Conservation (phyloP, 2,797 vertebrate genomes). For the Knipowitschia caucasica region DNA sequence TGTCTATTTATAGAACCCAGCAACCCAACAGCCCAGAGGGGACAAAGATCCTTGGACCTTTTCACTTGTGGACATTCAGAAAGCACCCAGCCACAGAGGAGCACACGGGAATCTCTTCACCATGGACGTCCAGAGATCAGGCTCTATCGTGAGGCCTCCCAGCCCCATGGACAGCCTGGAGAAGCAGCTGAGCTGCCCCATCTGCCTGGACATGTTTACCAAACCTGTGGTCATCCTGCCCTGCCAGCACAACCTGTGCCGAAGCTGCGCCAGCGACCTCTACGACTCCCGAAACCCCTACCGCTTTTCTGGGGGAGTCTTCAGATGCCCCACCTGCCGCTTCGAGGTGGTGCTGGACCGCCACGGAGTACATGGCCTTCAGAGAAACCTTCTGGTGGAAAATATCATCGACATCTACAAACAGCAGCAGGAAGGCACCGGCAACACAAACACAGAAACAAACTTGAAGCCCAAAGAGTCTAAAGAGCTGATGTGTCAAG, state of each 20-base stretch:
- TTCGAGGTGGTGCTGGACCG: conserved; percentile 96
- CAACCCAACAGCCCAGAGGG: background rate
- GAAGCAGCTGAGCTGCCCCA: conserved; percentile 83
- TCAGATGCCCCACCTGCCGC: conserved; percentile 93
- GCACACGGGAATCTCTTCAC: conserved; percentile 10
- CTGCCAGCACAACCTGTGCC: conserved; percentile 82
- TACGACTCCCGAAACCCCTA: conserved; percentile 82
- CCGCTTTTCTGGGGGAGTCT: conserved; percentile 87
- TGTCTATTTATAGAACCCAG: conserved; percentile 4
- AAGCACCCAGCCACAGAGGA: conserved; percentile 1
- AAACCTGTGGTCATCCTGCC: conserved; percentile 83
- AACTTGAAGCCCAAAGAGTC: conserved; percentile 81
- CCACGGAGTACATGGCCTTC: conserved; percentile 92
- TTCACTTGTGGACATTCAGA: conserved; percentile 11
- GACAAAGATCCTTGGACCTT: conserved; percentile 10
- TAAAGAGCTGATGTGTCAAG: conserved; percentile 88
- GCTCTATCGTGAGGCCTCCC: conserved; percentile 69
- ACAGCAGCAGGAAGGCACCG: conserved; percentile 82
- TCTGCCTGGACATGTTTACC: conserved; percentile 84
- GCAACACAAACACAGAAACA: conserved; percentile 44
- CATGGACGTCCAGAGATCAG: conserved; percentile 79
- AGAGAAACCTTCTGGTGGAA: conserved; percentile 93
- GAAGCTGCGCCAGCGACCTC: conserved; percentile 79
- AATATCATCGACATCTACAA: conserved; percentile 98
- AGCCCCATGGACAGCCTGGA: conserved; percentile 81